Percentiles rank a stretch among this genome's conserved stretches.
These are phyloP conservation scores for Condylura cristata DNA, from an alignment of 2,113 vertebrate species.

Conservation along the genomic window DNA sequence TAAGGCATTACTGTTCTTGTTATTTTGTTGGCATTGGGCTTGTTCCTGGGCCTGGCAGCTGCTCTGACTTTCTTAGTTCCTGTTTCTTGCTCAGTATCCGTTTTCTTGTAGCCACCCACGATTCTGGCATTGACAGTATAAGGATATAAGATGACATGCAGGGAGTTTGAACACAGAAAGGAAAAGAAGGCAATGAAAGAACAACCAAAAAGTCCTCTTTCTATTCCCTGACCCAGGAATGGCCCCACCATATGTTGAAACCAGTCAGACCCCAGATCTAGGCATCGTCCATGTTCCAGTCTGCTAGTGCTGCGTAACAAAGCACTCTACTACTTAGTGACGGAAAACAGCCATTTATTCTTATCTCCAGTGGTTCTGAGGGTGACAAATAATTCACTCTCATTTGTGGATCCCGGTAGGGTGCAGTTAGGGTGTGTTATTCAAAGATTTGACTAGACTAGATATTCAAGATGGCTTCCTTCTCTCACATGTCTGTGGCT, in stretches of 20 bases:
- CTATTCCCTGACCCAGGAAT: not conserved
- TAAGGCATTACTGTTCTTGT: conserved; percentile 55
- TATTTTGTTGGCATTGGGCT: conserved; percentile 70
- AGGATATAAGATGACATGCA: conserved; percentile 61
- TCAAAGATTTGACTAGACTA: not conserved
- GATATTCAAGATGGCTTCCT: not conserved
- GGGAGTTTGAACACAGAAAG: conserved; percentile 53
- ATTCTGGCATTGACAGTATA: conserved; percentile 58
- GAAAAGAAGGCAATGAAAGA: conserved; percentile 29
- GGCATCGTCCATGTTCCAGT: not conserved
- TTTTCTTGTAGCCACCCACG: conserved; percentile 76
- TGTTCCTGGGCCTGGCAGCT: conserved; percentile 77
- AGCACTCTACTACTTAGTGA: not conserved
- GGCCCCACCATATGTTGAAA: not conserved
- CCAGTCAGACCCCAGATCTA: not conserved
- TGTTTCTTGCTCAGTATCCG: conserved; percentile 78
- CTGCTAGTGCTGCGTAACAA: not conserved
- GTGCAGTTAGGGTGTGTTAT: not conserved
- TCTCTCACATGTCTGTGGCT: not conserved
- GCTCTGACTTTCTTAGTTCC: conserved; percentile 78
- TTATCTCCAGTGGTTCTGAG: not conserved
- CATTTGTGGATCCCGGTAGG: not conserved
- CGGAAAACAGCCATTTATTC: not conserved
- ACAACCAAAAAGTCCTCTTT: not conserved
- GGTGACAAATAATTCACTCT: not conserved